Evolutionary conservation across 1,140 invertebrate genomes (phyloP), one percentile per base, ranked within the genome.

Genomic region (Heliconius eleuchia): DNA sequence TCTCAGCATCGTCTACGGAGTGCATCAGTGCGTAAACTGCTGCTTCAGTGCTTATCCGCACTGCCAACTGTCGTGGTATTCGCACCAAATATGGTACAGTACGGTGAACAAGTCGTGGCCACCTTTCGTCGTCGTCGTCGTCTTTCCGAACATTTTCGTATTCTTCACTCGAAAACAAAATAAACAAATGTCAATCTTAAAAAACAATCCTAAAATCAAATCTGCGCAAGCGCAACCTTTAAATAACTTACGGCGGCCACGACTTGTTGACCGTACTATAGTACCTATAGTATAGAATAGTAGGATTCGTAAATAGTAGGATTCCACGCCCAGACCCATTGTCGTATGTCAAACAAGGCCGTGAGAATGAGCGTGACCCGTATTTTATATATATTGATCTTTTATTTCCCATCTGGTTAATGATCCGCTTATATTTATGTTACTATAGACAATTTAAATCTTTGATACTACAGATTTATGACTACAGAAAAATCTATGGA

Each of bases 341-440:
- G 83, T 86, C 78, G n/a, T 72, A n/a, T 57, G 60, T 66, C 60
- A 66, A 66, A 66, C 19, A 74, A 84, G 85, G 85, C 83, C 85
- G 86, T 88, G 87, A 82, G 86, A 91, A 88, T 78, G 50, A 83
- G 82, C 84, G 84, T 87, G 82, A 84, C 85, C 86, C 82, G 85
- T 87, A 86, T 86, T 16, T 46, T 46, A 46, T 46, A 81, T 76
- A 39, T 82, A n/a, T 52, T 19, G 16, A 46, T 70, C 42, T 71
- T 72, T 72, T 39, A 73, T 72, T 77, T 71, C 79, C 74, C 73
- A 52, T 19, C 37, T 6, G 34, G 9, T 52, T 50, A 77, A 80
- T 80, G 79, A 39, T 42, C 75, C 75, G 55, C 27, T 30, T 34
- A 52, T 55, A 50, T 66, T 66, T 27, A 66, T 66, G 60, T 66